Percentiles rank a stretch among this genome's conserved stretches.
Evolutionary conservation across 2,113 vertebrate genomes (phyloP).

Genomic region (Nestor notabilis): DNA sequence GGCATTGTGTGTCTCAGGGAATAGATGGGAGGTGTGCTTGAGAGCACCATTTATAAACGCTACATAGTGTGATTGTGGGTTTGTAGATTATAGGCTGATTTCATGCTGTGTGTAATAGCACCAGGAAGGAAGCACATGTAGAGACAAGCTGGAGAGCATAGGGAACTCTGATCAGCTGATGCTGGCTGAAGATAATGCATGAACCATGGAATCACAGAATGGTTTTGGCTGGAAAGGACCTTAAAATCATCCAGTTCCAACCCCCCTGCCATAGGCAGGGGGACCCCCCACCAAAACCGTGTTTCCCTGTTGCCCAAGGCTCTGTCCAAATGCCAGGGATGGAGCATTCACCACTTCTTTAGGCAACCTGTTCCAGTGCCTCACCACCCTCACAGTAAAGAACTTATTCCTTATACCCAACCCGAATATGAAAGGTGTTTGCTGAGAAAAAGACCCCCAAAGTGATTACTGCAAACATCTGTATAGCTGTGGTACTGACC

Average conservation of each 20-base stretch:
- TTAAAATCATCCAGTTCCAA: background rate
- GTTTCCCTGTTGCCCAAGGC: background rate
- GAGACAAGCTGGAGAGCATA: background rate
- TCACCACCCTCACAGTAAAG: background rate
- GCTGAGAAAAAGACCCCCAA: background rate
- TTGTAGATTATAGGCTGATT: background rate
- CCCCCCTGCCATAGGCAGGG: background rate
- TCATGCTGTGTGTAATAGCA: background rate
- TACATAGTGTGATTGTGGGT: background rate
- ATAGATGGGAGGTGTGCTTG: background rate
- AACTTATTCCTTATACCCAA: background rate
- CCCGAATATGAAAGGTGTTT: background rate
- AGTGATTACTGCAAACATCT: background rate
- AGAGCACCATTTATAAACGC: background rate
- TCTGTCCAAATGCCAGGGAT: background rate
- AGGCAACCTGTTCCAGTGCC: fast-evolving
- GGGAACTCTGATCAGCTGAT: background rate
- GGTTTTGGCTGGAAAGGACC: background rate
- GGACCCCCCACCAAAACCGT: background rate
- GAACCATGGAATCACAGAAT: background rate
- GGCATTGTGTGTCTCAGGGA: background rate
- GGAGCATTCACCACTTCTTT: background rate
- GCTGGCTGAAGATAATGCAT: background rate
- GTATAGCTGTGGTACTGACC: background rate
- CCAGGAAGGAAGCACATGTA: fast-evolving